These are phyloP conservation scores for Conchocele bisecta DNA, from an alignment of 2,888 invertebrate genomes.

Conservation along the genomic window DNA sequence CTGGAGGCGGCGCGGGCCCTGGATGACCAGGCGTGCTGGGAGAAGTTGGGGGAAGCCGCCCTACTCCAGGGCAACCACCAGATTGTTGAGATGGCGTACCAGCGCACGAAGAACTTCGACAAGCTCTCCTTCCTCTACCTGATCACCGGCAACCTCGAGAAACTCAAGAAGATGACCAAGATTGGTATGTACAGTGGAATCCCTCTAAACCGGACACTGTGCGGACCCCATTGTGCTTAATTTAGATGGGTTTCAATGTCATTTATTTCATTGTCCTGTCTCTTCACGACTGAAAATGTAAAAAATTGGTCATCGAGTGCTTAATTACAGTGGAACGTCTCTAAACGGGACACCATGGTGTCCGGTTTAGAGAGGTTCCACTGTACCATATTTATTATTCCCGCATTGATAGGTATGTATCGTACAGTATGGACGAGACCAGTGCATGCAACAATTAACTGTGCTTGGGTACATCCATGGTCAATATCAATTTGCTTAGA, in stretches of 20 bases:
- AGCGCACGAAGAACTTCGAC: constrained; percentile 99
- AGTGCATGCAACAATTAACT: not conserved
- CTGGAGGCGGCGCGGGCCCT: constrained; percentile 97
- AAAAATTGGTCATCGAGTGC: no score
- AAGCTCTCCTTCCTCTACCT: constrained; percentile 98
- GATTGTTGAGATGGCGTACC: constrained; percentile 99
- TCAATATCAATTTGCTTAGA: not conserved
- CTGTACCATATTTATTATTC: not conserved
- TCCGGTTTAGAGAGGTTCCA: no score
- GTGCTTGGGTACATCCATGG: not conserved
- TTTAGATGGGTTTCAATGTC: no score
- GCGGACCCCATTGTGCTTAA: no score
- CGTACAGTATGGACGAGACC: no score
- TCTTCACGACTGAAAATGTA: no score
- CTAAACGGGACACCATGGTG: no score
- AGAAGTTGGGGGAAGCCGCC: constrained; percentile 96
- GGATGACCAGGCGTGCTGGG: constrained; percentile 98
- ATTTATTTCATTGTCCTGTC: no score
- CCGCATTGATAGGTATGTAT: not conserved
- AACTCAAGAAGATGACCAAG: constrained; percentile 99
- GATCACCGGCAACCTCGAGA: constrained; percentile 98
- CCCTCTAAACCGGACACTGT: no score
- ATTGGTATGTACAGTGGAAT: constrained; percentile 88
- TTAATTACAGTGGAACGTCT: no score
- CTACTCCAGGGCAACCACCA: constrained; percentile 89